phyloP scores from a whole-genome alignment of 37 sponge, comb jelly and placozoan genomes.

The Axinella damicornis region DNA sequence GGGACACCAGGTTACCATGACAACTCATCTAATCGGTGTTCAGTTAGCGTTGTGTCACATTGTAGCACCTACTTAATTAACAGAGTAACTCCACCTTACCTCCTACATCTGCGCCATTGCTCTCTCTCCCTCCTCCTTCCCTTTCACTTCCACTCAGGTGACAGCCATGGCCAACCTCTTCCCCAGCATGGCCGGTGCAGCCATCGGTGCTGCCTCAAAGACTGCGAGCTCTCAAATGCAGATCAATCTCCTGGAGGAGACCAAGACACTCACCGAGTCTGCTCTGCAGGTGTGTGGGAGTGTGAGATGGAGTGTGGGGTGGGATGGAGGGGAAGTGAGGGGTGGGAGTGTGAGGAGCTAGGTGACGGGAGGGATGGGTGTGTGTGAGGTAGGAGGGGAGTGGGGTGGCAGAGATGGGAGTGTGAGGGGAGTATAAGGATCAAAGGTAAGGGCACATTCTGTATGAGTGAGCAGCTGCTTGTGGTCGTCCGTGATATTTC shows the following conservation, averaged over 20 bases:
- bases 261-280: slow-evolving; percentile 90
- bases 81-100: not conserved
- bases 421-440: too few relatives aligned
- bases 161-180: slow-evolving; percentile 83
- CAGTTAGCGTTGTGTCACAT: not conserved
- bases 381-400: too few relatives aligned
- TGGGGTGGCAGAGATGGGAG: too few relatives aligned
- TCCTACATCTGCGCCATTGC: too few relatives aligned
- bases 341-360: too few relatives aligned
- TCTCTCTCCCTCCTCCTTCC: not conserved
- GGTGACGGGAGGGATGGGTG: too few relatives aligned
- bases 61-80: not conserved
- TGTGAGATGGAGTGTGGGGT: too few relatives aligned
- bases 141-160: slow-evolving; percentile 57
- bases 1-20: slow-evolving; percentile 91
- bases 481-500: too few relatives aligned
- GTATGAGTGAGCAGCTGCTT: too few relatives aligned
- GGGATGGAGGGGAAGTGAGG: too few relatives aligned
- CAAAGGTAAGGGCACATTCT: too few relatives aligned
- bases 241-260: slow-evolving; percentile 72
- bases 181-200: slow-evolving; percentile 76
- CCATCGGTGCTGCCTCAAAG: slow-evolving; percentile 92
- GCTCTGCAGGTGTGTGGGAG: slow-evolving; percentile 66
- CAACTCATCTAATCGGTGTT: too few relatives aligned
- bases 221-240: slow-evolving; percentile 75